Percentiles rank a stretch among this genome's conserved stretches.
phyloP scores from a whole-genome alignment of 30 jellyfish, hydroid and myxozoan species.

The Hydractinia symbiolongicarpus region DNA sequence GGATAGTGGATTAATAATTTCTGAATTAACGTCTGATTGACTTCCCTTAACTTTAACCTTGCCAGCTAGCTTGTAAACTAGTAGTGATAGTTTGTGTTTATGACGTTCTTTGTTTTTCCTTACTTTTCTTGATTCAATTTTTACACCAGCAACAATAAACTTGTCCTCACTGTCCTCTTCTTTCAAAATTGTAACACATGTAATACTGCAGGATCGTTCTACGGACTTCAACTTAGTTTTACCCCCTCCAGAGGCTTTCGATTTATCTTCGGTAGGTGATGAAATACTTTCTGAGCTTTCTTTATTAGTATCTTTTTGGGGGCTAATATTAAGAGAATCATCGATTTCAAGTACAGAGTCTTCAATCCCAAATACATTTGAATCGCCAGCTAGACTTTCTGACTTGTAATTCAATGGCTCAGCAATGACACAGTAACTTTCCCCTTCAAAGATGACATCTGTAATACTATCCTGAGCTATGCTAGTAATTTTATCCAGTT shows the following conservation, averaged over 20 bases:
- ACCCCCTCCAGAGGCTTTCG: not conserved
- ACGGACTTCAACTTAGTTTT: not conserved
- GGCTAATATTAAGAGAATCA: not conserved
- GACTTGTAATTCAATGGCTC: not conserved
- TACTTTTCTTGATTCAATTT: constrained; percentile 21
- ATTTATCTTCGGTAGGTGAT: not conserved
- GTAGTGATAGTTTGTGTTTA: constrained; percentile 32
- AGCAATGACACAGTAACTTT: constrained; percentile 22
- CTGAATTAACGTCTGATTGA: not conserved
- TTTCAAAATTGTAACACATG: constrained; percentile 29
- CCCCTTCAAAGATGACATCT: constrained; percentile 11
- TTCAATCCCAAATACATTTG: not conserved
- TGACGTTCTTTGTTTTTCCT: constrained; percentile 7
- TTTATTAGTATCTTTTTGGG: not conserved
- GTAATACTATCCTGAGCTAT: not conserved
- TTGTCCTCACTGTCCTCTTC: constrained; percentile 5
- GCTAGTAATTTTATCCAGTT: not conserved
- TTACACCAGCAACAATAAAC: constrained; percentile 32
- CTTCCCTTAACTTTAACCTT: not conserved
- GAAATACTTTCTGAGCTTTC: not conserved
- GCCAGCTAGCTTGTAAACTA: constrained; percentile 25
- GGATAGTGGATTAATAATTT: not conserved
- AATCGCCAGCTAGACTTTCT: not conserved
- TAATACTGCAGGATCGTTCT: constrained; percentile 11
- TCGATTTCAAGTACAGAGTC: constrained; percentile 13